A percentile compares a stretch with the other conserved stretches of the same genome.
Evolutionary conservation across 2,888 invertebrate genomes (phyloP).

Genomic region (Euproctis similis): DNA sequence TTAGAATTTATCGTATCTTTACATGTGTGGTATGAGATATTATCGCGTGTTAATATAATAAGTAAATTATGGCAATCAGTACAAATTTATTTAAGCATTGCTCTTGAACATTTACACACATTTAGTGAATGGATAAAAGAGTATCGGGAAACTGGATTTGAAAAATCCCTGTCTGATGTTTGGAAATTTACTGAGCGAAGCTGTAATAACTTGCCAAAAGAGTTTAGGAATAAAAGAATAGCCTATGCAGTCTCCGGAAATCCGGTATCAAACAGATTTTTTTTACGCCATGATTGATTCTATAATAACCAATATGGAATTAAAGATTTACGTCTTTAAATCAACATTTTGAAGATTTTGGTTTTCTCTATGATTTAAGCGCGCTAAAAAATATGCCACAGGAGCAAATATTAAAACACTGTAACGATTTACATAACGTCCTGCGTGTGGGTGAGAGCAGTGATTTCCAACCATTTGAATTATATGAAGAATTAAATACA

Average conservation of each 20-base stretch:
- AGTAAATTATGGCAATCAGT: constrained; percentile 9
- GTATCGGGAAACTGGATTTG: constrained; percentile 10
- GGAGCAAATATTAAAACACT: neutral
- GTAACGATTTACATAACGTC: no score
- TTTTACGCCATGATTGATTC: constrained; percentile 58
- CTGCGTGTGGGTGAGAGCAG: constrained; percentile 2
- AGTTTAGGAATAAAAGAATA: constrained; percentile 11
- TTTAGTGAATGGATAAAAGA: constrained; percentile 4
- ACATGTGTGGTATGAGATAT: constrained; percentile 7
- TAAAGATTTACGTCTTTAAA: constrained; percentile 5
- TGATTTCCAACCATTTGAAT: constrained; percentile 4
- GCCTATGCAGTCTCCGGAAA: constrained; percentile 11
- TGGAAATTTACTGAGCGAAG: constrained; percentile 9
- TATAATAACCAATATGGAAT: constrained; percentile 27
- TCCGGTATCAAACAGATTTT: neutral
- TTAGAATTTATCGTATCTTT: constrained; percentile 4
- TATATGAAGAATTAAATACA: constrained; percentile 2
- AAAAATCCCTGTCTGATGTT: constrained; percentile 11
- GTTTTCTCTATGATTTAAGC: neutral
- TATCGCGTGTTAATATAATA: constrained; percentile 7
- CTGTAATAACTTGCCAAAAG: constrained; percentile 9
- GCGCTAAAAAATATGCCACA: neutral
- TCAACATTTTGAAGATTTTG: neutral
- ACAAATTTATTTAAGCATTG: constrained; percentile 3
- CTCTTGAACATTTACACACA: constrained; percentile 2